These are phyloP conservation scores for Cylas formicarius DNA, from an alignment of 1,140 invertebrate species.

Conservation along the genomic window DNA sequence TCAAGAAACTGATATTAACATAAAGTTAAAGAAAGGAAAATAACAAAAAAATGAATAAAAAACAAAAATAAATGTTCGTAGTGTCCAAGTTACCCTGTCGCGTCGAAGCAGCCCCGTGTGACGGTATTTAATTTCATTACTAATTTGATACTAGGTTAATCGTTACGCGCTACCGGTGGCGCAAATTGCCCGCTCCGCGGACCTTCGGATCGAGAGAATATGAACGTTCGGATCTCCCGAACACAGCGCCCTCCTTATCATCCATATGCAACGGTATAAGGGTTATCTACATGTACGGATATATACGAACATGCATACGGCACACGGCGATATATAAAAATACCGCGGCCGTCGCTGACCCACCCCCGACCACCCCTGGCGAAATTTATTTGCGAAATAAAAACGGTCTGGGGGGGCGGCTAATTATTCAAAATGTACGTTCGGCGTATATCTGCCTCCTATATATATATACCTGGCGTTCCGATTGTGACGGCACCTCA, in stretches of 20 bases:
- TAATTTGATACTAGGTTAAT: too few species aligned
- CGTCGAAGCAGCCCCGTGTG: too few species aligned
- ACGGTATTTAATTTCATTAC: neutral
- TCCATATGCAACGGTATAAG: slow-evolving; percentile 34
- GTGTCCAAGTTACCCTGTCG: too few species aligned
- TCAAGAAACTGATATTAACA: too few species aligned
- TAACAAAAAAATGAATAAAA: too few species aligned
- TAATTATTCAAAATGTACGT: slow-evolving; percentile 21
- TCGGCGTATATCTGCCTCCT: too few species aligned
- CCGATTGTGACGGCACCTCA: too few species aligned
- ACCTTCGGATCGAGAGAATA: slow-evolving; percentile 15
- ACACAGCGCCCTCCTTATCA: slow-evolving; percentile 29
- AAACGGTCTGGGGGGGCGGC: slow-evolving; percentile 18
- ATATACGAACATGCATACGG: slow-evolving; percentile 21
- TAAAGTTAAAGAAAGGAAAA: too few species aligned
- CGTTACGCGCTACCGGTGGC: slow-evolving; percentile 7
- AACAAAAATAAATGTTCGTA: too few species aligned
- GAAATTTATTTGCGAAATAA: slow-evolving; percentile 24
- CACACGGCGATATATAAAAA: slow-evolving; percentile 25
- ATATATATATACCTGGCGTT: too few species aligned
- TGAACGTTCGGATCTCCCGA: slow-evolving; percentile 20
- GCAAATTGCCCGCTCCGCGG: slow-evolving; percentile 7
- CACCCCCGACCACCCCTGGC: slow-evolving; percentile 4
- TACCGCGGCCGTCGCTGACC: slow-evolving; percentile 12
- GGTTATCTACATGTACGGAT: too few species aligned